Percentiles rank a stretch among this genome's conserved stretches.
phyloP scores from a whole-genome alignment of 2,113 vertebrate species.

The Heterochromis multidens region DNA sequence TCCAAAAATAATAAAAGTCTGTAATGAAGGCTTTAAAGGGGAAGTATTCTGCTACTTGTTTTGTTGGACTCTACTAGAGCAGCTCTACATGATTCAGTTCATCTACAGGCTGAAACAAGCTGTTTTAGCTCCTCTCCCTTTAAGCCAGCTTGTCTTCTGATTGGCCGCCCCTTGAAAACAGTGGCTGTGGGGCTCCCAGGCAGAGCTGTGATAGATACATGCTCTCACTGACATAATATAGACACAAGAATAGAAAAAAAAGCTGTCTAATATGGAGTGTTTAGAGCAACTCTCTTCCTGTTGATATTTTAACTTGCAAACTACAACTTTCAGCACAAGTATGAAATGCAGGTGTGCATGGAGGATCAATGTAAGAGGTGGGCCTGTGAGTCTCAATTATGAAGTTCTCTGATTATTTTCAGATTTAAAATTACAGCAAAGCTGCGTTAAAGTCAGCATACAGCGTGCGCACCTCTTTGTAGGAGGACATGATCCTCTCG shows the following conservation, averaged over 20 bases:
- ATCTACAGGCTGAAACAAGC: background rate
- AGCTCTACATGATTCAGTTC: background rate
- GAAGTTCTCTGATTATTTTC: background rate
- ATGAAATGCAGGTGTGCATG: background rate
- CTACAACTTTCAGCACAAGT: background rate
- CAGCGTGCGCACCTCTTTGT: constrained; percentile 83
- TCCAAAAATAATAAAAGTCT: background rate
- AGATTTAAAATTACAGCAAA: background rate
- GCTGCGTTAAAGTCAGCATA: background rate
- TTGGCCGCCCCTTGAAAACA: background rate
- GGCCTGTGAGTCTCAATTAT: background rate
- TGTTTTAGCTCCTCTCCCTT: background rate
- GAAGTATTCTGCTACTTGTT: rapidly evolving
- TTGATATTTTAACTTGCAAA: too few species aligned
- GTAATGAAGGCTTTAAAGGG: background rate
- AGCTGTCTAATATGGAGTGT: too few species aligned
- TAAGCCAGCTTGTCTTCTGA: background rate
- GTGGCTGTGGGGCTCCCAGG: rapidly evolving
- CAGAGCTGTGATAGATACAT: background rate
- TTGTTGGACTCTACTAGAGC: background rate
- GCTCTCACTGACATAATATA: background rate
- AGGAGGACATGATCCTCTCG: constrained; percentile 98
- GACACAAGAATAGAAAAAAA: background rate
- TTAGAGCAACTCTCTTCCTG: too few species aligned
- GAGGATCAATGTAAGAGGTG: background rate